These are phyloP conservation scores for Graphium colonna DNA, from an alignment of 2,888 invertebrate genomes.

Conservation along the genomic window DNA sequence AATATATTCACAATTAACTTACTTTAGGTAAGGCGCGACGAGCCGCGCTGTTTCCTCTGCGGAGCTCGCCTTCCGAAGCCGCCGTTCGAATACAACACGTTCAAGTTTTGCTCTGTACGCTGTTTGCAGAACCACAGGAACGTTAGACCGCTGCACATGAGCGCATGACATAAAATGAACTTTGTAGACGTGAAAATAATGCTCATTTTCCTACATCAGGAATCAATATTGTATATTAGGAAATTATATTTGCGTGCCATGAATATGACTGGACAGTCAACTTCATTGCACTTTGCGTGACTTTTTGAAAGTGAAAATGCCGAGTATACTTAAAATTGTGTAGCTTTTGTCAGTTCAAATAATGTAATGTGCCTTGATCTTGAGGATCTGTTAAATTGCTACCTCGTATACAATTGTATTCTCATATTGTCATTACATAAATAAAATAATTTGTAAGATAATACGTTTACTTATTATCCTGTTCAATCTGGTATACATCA, in stretches of 20 bases:
- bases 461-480: no score
- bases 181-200: neutral
- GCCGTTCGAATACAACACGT: conserved; percentile 82
- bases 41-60: conserved; percentile 65
- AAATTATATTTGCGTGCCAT: neutral
- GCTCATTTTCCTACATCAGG: neutral
- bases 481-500: no score
- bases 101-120: conserved; percentile 81
- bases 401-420: no score
- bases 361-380: no score
- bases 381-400: no score
- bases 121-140: conserved; percentile 82
- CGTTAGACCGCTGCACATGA: conserved; percentile 64
- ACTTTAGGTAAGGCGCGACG: conserved; percentile 52
- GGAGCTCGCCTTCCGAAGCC: conserved; percentile 67
- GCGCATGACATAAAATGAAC: conserved; percentile 31
- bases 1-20: no score
- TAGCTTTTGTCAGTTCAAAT: no score
- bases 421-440: no score
- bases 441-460: no score
- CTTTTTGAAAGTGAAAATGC: neutral
- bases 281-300: neutral
- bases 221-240: neutral
- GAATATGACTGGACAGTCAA: conserved; percentile 1
- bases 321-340: no score